Evolutionary conservation across 2,888 invertebrate species (phyloP).

Genomic region (Sialis lutaria): DNA sequence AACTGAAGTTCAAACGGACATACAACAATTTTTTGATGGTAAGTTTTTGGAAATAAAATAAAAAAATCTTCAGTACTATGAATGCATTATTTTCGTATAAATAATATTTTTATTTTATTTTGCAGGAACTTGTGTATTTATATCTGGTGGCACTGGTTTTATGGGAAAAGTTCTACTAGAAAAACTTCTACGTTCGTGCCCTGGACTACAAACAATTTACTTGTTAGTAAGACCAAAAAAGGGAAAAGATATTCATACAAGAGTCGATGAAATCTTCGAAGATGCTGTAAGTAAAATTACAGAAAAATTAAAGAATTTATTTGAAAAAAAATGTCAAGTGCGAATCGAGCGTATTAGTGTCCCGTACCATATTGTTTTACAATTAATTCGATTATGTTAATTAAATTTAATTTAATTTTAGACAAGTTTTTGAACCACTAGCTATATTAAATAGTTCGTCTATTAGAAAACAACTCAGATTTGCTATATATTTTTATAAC

Average conservation of each 20-base stretch:
- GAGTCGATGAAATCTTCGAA: constrained; percentile 1
- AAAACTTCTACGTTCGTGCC: constrained; percentile 57
- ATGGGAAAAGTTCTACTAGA: constrained; percentile 72
- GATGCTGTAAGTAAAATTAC: not conserved
- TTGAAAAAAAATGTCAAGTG: not conserved
- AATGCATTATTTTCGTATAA: too few relatives aligned
- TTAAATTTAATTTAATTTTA: too few relatives aligned
- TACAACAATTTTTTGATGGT: too few relatives aligned
- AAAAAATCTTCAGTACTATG: too few relatives aligned
- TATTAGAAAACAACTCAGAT: not conserved
- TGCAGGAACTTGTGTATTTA: constrained; percentile 50
- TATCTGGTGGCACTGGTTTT: constrained; percentile 82
- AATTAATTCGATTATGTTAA: too few relatives aligned
- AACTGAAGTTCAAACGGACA: too few relatives aligned
- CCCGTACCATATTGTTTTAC: too few relatives aligned
- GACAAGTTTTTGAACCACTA: too few relatives aligned
- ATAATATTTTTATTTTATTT: constrained; percentile 26
- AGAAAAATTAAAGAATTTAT: not conserved
- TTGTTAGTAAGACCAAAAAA: constrained; percentile 2
- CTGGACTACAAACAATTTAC: constrained; percentile 26
- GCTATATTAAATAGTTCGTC: too few relatives aligned
- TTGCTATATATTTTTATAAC: too few relatives aligned
- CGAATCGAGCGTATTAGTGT: too few relatives aligned
- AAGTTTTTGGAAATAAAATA: too few relatives aligned
- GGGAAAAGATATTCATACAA: not conserved